Base-by-base conservation (phyloP, 2,888 invertebrate genomes). In the Ormyrus pomaceus region DNA sequence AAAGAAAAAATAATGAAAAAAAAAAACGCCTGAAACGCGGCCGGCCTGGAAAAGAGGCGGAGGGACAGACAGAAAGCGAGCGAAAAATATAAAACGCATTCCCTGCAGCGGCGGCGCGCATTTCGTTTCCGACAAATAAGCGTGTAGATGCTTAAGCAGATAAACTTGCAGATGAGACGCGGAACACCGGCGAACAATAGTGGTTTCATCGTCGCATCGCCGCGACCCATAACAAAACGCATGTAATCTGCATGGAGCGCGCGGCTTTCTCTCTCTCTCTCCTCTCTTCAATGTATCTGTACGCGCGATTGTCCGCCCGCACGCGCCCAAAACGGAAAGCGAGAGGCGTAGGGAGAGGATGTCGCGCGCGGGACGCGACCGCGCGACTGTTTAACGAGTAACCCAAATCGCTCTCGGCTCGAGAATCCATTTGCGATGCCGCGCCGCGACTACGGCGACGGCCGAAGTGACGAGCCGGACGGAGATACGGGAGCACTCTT, bases 141-240 rank as follows among this genome's bases (percentile, higher is more conserved):
- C 82, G 58, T n/a, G 59, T 73, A 77, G 82, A 82, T 82, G 77
- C 73, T 82, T 66, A 75, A 80, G 74, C 77, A 78, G 82, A 82
- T 80, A 82, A 80, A 82, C 82, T 82, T 80, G 82, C 75, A 82
- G 80, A 82, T 78, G 80, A 80, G 82, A 73, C 79, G 71, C 64
- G 72, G 61, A 61, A 70, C 34, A 34, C 61, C 70, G 59, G 61
- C 55, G 79, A 77, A 79, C 77, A 80, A 79, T 74, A 71, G 74
- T 61, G 79, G 65, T 74, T 72, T 82, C 80, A 77, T 80, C 79
- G 68, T 75, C 72, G 75, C 53, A 66, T 64, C 74, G 70, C 75
- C 68, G 68, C 71, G 79, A 74, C 59, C 77, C 74, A 72, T 82
- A 77, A 82, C 79, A 76, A 80, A 82, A 82, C 77, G 70, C 77